Conservation (phyloP, 1,140 invertebrate species). For the Aphelenchoides avenae region DNA sequence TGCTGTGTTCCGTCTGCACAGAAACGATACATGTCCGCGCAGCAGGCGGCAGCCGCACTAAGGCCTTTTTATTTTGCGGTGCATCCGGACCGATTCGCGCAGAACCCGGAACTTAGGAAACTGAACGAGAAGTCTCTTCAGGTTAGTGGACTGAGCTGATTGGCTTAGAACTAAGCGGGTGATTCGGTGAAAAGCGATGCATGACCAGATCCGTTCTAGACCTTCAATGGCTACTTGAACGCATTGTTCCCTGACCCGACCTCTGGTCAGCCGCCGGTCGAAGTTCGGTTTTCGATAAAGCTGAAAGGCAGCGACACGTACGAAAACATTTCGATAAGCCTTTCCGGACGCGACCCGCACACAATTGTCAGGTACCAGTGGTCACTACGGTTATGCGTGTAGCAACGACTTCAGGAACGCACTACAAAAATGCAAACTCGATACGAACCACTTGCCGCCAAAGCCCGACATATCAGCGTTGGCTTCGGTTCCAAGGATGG, state of each 20-base stretch:
- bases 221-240: conserved; percentile 69
- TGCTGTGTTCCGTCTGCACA: too few relatives aligned
- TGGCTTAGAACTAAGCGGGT: conserved; percentile 12
- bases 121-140: conserved; percentile 51
- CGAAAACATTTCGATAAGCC: conserved; percentile 9
- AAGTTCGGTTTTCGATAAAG: conserved; percentile 36
- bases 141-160: conserved; percentile 26
- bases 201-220: conserved; percentile 61
- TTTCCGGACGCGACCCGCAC: conserved; percentile 19
- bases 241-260: conserved; percentile 32
- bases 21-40: conserved; percentile 57
- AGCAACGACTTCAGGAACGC: conserved; percentile 27
- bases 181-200: too few relatives aligned
- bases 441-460: conserved; percentile 31
- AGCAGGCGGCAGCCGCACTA: conserved; percentile 79
- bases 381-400: neutral
- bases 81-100: conserved; percentile 87
- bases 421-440: conserved; percentile 34
- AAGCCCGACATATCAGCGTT: neutral
- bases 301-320: conserved; percentile 22
- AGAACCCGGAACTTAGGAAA: conserved; percentile 79
- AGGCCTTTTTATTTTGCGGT: conserved; percentile 89
- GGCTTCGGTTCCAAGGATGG: neutral
- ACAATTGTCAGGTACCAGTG: conserved; percentile 14
- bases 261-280: conserved; percentile 18